Evolutionary conservation across 2,888 invertebrate genomes (phyloP).

Genomic region (Lapara coniferarum): DNA sequence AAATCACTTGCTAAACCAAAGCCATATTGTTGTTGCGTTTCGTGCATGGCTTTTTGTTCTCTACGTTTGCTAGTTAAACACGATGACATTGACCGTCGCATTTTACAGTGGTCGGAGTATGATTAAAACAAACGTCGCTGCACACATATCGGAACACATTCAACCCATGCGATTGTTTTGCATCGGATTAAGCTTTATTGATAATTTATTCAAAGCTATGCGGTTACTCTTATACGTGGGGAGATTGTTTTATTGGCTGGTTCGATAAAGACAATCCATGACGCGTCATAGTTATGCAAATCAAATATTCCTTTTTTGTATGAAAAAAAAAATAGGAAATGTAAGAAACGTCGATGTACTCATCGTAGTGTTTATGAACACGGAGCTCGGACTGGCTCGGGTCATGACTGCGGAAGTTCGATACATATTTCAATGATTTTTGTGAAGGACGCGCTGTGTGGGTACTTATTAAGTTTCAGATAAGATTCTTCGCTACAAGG

Average conservation of each 20-base stretch:
- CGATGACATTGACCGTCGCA: slow-evolving; percentile 67
- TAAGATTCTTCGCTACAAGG: slow-evolving; percentile 57
- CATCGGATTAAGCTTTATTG: slow-evolving; percentile 61
- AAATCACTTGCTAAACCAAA: slow-evolving; percentile 19
- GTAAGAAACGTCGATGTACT: slow-evolving; percentile 51
- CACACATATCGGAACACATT: slow-evolving; percentile 37
- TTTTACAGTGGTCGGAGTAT: slow-evolving; percentile 42
- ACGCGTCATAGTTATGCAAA: slow-evolving; percentile 68
- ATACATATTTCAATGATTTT: slow-evolving; percentile 61
- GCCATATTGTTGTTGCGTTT: slow-evolving; percentile 44
- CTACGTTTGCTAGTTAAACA: slow-evolving; percentile 2
- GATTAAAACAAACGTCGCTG: slow-evolving; percentile 47
- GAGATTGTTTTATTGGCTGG: slow-evolving; percentile 51
- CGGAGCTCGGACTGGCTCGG: slow-evolving; percentile 48
- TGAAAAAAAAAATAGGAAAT: slow-evolving; percentile 42
- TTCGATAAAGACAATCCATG: slow-evolving; percentile 59
- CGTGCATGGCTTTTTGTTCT: slow-evolving; percentile 55
- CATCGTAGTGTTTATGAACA: slow-evolving; percentile 53
- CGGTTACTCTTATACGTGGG: slow-evolving; percentile 47
- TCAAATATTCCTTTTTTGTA: slow-evolving; percentile 63
- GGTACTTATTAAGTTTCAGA: slow-evolving; percentile 58
- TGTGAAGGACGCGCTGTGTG: slow-evolving; percentile 52
- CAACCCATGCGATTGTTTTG: slow-evolving; percentile 39
- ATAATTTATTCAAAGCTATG: slow-evolving; percentile 61
- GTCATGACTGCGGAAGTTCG: slow-evolving; percentile 71